These are phyloP conservation scores for Epinephelus moara DNA, from an alignment of 2,113 vertebrate genomes.

Conservation along the genomic window DNA sequence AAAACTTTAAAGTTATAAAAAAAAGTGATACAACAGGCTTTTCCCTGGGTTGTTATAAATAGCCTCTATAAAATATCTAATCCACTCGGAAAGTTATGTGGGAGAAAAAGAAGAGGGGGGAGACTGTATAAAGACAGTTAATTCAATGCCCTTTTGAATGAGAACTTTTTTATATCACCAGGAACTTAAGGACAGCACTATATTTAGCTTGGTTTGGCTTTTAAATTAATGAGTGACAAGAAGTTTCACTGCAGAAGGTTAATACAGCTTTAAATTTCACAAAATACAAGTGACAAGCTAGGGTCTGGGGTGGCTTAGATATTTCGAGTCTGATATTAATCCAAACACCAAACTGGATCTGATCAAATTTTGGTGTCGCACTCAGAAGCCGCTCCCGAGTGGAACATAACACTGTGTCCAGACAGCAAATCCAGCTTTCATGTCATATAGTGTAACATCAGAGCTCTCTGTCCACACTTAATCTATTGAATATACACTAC, in stretches of 20 bases:
- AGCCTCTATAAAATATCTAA: conserved; percentile 30
- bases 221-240: not conserved
- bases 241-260: not conserved
- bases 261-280: no score
- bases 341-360: no score
- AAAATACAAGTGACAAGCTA: no score
- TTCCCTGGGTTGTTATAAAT: conserved; percentile 46
- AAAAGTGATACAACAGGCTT: not conserved
- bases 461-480: no score
- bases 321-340: no score
- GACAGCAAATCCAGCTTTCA: no score
- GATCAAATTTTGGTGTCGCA: no score
- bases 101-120: not conserved
- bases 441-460: no score
- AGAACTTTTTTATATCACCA: not conserved
- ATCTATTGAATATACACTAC: no score
- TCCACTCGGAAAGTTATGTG: conserved; percentile 30
- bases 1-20: conserved; percentile 14
- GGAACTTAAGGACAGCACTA: not conserved
- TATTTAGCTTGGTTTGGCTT: not conserved
- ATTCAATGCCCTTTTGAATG: not conserved
- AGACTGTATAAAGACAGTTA: not conserved
- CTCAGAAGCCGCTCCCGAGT: no score
- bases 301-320: no score
- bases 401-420: no score